A percentile compares a stretch with the other conserved stretches of the same genome.
These are phyloP conservation scores for Stenodema calcarata DNA, from an alignment of 2,888 invertebrate species.

Conservation along the genomic window DNA sequence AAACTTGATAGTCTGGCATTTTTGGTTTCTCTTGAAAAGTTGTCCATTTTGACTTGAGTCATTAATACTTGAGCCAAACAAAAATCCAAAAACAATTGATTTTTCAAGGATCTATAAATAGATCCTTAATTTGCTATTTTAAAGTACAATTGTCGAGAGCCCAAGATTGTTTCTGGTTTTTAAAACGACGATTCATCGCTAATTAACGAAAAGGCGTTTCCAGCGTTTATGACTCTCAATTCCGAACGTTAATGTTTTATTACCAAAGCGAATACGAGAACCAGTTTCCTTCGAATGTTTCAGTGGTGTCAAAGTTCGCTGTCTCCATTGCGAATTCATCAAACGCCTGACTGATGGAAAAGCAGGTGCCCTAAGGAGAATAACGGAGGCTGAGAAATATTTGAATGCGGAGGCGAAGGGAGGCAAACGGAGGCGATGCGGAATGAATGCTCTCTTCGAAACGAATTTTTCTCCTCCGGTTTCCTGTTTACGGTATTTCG, in stretches of 20 bases:
- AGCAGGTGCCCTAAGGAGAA: slow-evolving; percentile 5
- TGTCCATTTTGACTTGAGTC: too few relatives aligned
- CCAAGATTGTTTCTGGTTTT: too few relatives aligned
- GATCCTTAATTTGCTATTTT: too few relatives aligned
- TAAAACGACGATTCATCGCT: too few relatives aligned
- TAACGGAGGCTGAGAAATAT: slow-evolving; percentile 28
- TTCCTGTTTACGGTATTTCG: not conserved
- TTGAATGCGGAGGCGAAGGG: slow-evolving; percentile 6
- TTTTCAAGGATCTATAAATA: too few relatives aligned
- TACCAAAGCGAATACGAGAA: slow-evolving; percentile 30
- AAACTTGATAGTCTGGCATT: too few relatives aligned
- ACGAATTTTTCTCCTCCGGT: not conserved
- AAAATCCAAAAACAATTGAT: too few relatives aligned
- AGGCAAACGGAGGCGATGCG: not conserved
- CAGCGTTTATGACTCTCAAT: too few relatives aligned
- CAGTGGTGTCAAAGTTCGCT: not conserved
- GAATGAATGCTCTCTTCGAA: slow-evolving; percentile 8
- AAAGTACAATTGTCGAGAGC: too few relatives aligned
- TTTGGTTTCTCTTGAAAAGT: too few relatives aligned
- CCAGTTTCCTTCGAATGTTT: not conserved
- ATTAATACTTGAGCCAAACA: too few relatives aligned
- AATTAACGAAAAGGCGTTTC: too few relatives aligned
- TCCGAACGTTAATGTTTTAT: not conserved
- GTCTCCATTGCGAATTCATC: slow-evolving; percentile 37
- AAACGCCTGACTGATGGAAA: slow-evolving; percentile 1